Evolutionary conservation across 2,113 vertebrate genomes (phyloP), one percentile per base, ranked within the genome.

Genomic region (Atherinomorus stipes): DNA sequence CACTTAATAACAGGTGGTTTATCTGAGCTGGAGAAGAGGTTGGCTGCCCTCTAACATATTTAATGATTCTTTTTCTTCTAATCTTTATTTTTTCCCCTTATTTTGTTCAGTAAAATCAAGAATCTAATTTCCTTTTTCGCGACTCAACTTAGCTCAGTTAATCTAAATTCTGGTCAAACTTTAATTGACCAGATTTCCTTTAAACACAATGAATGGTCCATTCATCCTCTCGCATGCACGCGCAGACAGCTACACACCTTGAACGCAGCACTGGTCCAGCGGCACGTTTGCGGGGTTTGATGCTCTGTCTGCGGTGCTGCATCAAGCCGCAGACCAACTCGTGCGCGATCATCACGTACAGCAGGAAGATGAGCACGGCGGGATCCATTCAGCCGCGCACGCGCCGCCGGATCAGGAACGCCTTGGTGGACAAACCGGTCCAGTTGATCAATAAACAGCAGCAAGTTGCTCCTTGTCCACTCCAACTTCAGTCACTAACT

Each of bases 281-380:
- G 0, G 90, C 53, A 59, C 86, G 92, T 83, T 93, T 94, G 74
- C 93, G 93, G 0, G 95, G 94, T 69, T 94, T 96, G 87, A 89
- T 85, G 18, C 93, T 91, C 85, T 94, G 93, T 80, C 93, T 94
- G 64, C 95, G 92, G 69, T 96, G 93, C 75, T 96, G 95, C 93
- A 97, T 95, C 93, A 94, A 96, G 71, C 96, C 96, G 1, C 96
- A 96, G 59, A 97, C 89, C 87, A 97, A 89, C 81, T 96, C 96
- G 34, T 96, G 96, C 15, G 92, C 82, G 89, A 97, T 97, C 95
- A 96, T 94, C 73, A 96, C 64, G 1, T 97, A 97, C 13, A 97
- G 92, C 0, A 97, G 93, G 78, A 97, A 95, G 80, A 97, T 96
- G 40, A 97, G 95, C 90, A 97, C 89, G 25, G 94, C 91, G 63